phyloP scores from a whole-genome alignment of 1,140 invertebrate genomes.

The Ceratosolen solmsi region DNA sequence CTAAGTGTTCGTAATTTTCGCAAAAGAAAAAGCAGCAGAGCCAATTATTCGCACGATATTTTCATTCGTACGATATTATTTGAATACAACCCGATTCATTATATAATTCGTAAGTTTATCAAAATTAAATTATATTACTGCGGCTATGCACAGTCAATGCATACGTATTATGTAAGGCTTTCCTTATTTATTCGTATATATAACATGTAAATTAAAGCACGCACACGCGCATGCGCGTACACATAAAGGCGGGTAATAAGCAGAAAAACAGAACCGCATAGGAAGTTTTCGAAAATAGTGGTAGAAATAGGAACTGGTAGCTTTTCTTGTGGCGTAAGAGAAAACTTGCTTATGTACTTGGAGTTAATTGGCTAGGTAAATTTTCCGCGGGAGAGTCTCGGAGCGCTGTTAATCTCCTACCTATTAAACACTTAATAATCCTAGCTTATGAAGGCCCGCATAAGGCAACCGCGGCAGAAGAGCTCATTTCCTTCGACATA shows the following conservation, averaged over 20 bases:
- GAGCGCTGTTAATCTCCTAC: slow-evolving; percentile 39
- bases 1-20: not conserved
- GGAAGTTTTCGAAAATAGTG: not conserved
- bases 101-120: not conserved
- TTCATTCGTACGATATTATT: not conserved
- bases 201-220: not conserved
- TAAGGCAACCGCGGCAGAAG: slow-evolving; percentile 23
- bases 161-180: not conserved
- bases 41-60: not conserved
- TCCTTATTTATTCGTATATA: not conserved
- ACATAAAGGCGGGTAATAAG: not conserved
- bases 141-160: not conserved
- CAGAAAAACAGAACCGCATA: not conserved
- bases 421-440: slow-evolving; percentile 51
- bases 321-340: not conserved
- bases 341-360: not conserved
- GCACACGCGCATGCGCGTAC: not conserved
- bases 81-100: not conserved
- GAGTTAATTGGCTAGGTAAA: slow-evolving; percentile 39
- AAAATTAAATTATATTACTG: not conserved
- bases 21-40: not conserved
- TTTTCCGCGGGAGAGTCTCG: slow-evolving; percentile 9
- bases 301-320: slow-evolving; percentile 4
- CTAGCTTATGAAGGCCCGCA: slow-evolving; percentile 20
- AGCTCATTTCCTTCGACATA: slow-evolving; percentile 41